Percentiles rank a stretch among this genome's conserved stretches.
phyloP scores from a whole-genome alignment of 2,797 vertebrate species.

The Typhlichthys subterraneus region DNA sequence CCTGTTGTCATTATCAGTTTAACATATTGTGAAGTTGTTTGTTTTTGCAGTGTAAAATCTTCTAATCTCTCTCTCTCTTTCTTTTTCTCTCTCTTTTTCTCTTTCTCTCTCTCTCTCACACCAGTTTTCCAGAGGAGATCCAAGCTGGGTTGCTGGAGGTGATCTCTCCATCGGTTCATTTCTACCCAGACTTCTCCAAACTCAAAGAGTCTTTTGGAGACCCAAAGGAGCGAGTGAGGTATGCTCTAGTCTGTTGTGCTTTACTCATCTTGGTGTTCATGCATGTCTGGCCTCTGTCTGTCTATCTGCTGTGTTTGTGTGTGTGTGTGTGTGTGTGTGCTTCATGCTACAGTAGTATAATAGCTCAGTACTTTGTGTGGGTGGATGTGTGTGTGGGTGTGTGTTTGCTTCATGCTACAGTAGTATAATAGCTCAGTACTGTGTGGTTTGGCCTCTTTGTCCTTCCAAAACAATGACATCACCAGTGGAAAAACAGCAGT shows the following conservation, averaged over 20 bases:
- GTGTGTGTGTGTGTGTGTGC: background rate
- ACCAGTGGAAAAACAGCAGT: too few species aligned
- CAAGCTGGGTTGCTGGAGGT: constrained; percentile 93
- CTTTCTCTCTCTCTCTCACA: constrained; percentile 17
- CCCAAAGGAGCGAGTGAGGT: constrained; percentile 97
- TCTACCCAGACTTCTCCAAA: constrained; percentile 95
- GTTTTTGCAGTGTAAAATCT: background rate
- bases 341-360: too few species aligned
- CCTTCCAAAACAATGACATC: background rate
- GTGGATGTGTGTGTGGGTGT: constrained; percentile 1
- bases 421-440: background rate
- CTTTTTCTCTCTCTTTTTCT: background rate
- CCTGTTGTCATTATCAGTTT: too few species aligned
- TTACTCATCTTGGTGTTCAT: background rate
- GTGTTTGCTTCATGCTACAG: background rate
- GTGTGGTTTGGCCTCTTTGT: background rate
- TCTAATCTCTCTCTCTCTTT: background rate
- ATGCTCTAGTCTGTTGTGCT: constrained; percentile 17
- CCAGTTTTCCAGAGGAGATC: constrained; percentile 93
- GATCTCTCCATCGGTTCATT: constrained; percentile 93
- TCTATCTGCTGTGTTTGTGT: background rate
- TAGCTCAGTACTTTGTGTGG: background rate
- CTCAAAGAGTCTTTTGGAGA: constrained; percentile 96
- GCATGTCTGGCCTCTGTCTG: background rate
- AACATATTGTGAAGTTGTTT: background rate